Evolutionary conservation across 1,140 invertebrate species (phyloP), one percentile per base, ranked within the genome.

Genomic region (Heterodera carotae): DNA sequence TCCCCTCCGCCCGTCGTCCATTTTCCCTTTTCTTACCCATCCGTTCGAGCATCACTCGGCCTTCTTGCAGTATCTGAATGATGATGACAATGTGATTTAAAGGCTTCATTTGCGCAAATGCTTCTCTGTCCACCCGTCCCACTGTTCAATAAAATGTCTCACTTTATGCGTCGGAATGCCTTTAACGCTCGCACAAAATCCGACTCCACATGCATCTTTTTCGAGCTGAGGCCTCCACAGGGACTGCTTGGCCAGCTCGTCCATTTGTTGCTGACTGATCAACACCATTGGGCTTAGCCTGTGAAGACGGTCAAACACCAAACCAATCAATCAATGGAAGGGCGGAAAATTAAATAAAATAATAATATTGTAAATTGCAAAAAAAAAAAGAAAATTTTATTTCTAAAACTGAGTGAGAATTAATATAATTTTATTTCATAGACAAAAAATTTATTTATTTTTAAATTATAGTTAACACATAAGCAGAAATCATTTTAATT

Each of bases 121-220:
- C 18, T 53, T 53, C 22, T 22, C 12, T 43, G 5, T 56, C 18
- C 39, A 39, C 59, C 10, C 29, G 33, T 48, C 31, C 27, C 34
- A 8, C 43, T n/a, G 64, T 60, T 43, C 22, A 53, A n/a, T 43
- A 36, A 64, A 80, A 33, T 64, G 34, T 25, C 48, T 56, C 18
- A 96, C 94, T 92, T 97, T 94, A 90, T 97, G 93, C 76, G 93
- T 93, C 78, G 92, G 91, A 85, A 92, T 91, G 80, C 96, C 96
- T 91, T 99, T 94, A 88, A 99, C 98, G 88, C 94, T 93, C 84
- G 97, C 96, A 82, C 99, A 95, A 90, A 97, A 99, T 80, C 97
- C 97, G 85, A 99, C 97, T 78, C 97, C 97, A 87, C 97, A 99
- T 78, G 96, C 94, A 88, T 97, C 96, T 86, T 93, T 93, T 90